Evolutionary conservation across 2,113 vertebrate genomes (phyloP).

Genomic region (Cryptomyrus ogoouensis): DNA sequence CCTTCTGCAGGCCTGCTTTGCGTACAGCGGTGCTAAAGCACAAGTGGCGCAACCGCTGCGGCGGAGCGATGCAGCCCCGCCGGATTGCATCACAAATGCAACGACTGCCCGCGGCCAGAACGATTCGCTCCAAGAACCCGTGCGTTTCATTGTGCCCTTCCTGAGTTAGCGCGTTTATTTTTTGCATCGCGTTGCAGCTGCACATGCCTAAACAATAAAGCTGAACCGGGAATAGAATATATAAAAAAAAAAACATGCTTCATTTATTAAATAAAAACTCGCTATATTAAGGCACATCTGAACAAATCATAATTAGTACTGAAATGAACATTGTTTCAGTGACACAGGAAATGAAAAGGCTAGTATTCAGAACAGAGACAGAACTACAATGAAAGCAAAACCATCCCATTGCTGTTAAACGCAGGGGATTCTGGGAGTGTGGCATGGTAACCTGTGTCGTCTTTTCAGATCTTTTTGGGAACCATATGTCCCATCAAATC

Average conservation of each 20-base stretch:
- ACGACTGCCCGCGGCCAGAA: neutral
- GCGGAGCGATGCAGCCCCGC: neutral
- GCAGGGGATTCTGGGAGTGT: neutral
- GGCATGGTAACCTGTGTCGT: neutral
- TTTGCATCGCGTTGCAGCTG: neutral
- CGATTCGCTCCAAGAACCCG: neutral
- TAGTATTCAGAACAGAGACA: neutral
- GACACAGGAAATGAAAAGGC: neutral
- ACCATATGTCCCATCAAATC: neutral
- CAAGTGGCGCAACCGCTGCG: neutral
- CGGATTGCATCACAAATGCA: neutral
- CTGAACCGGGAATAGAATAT: neutral
- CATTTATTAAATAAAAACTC: neutral
- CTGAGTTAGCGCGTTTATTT: neutral
- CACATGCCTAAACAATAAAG: neutral
- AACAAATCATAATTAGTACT: neutral
- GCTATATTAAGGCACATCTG: neutral
- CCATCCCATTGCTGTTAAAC: neutral
- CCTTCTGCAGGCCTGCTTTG: neutral
- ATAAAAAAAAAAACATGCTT: neutral
- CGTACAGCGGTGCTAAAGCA: neutral
- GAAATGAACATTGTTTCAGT: slow-evolving; percentile 1
- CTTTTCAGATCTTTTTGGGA: neutral
- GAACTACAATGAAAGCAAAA: slow-evolving; percentile 6
- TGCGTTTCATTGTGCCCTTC: neutral